phyloP scores from a whole-genome alignment of 53 echinoderm and acorn worm species.

The Paelopatides confundens region DNA sequence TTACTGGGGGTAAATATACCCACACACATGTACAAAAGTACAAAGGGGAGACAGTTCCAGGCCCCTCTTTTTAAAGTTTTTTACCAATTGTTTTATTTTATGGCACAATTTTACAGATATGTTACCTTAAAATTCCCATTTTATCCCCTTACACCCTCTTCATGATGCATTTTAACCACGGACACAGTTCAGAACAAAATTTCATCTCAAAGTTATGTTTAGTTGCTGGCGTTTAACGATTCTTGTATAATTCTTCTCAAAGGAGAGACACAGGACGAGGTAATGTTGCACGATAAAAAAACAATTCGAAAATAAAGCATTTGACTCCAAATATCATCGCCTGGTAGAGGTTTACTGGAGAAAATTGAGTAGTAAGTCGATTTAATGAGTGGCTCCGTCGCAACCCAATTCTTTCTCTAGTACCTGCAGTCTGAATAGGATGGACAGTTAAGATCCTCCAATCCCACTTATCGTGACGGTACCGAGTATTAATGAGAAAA shows the following conservation, averaged over 20 bases:
- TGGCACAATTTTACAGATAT: too few species aligned
- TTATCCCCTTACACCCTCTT: too few species aligned
- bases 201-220: too few species aligned
- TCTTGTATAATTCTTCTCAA: constrained; percentile 14
- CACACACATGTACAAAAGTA: too few species aligned
- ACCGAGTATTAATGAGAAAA: too few species aligned
- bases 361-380: constrained; percentile 38
- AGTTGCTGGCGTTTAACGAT: constrained; percentile 22
- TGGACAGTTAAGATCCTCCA: not conserved
- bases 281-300: constrained; percentile 7
- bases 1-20: too few species aligned
- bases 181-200: too few species aligned
- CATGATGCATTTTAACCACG: too few species aligned
- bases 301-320: constrained; percentile 1
- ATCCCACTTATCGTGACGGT: not conserved
- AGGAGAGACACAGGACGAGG: not conserved
- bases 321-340: constrained; percentile 31
- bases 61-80: too few species aligned
- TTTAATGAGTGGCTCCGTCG: constrained; percentile 22
- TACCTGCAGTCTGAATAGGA: constrained; percentile 13
- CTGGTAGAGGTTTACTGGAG: constrained; percentile 15
- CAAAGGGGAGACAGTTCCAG: too few species aligned
- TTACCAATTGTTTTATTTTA: too few species aligned
- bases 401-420: constrained; percentile 38
- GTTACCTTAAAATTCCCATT: too few species aligned